Conservation (phyloP, 2,113 vertebrate genomes). For the Poecile atricapillus region DNA sequence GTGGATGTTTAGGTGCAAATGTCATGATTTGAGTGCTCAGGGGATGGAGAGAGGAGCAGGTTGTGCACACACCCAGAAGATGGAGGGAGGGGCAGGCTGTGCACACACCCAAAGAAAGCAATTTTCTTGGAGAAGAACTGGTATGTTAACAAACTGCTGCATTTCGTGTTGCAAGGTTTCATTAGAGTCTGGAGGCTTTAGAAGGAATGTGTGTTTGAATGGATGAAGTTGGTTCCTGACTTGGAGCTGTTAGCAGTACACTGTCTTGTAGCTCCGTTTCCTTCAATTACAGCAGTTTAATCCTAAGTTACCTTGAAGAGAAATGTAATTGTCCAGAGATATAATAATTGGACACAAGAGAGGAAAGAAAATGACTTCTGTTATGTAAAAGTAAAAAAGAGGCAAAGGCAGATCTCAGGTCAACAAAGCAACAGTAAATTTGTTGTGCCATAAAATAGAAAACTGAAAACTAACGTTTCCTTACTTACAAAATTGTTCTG, state of each 20-base stretch:
- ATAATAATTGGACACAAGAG: too few relatives aligned
- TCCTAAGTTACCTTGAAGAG: neutral
- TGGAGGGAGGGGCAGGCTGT: neutral
- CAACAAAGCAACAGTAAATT: neutral
- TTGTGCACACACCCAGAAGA: too few relatives aligned
- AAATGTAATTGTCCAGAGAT: neutral
- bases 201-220: neutral
- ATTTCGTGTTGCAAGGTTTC: neutral
- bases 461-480: neutral
- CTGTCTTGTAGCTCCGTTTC: neutral
- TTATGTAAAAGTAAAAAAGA: neutral
- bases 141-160: neutral
- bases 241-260: neutral
- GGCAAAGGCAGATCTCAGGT: neutral
- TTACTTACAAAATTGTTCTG: neutral
- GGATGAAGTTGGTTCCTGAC: neutral
- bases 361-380: neutral
- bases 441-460: neutral
- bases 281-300: neutral
- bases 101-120: neutral
- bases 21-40: neutral
- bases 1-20: neutral
- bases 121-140: neutral
- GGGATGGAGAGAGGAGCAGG: too few relatives aligned
- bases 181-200: neutral